A percentile compares a stretch with the other conserved stretches of the same genome.
These are phyloP conservation scores for Hirundichthys speculiger DNA, from an alignment of 2,113 vertebrate species.

Conservation along the genomic window DNA sequence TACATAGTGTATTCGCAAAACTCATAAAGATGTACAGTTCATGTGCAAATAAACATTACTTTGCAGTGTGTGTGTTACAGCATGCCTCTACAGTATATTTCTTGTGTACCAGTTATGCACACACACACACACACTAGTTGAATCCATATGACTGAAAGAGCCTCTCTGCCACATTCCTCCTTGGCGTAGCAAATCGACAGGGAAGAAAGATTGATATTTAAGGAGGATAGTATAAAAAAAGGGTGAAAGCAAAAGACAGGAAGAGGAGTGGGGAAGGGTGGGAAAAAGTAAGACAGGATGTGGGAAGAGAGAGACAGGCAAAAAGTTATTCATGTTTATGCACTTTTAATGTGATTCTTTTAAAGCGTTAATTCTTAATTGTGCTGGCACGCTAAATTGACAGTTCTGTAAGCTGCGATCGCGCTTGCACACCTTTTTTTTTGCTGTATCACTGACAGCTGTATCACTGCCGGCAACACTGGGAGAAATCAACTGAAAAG, in stretches of 20 bases:
- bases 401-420: no score
- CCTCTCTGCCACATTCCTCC: constrained; percentile 33
- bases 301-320: neutral
- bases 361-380: no score
- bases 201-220: constrained; percentile 26
- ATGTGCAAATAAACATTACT: constrained; percentile 7
- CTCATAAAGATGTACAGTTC: constrained; percentile 1
- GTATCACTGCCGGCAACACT: neutral
- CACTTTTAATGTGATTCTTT: neutral
- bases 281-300: constrained; percentile 29
- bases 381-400: no score
- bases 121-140: constrained; percentile 14
- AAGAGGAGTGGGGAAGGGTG: no score
- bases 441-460: neutral
- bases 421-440: neutral
- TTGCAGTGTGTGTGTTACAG: constrained; percentile 22
- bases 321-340: neutral
- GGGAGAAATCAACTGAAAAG: neutral
- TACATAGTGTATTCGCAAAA: constrained; percentile 8
- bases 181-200: constrained; percentile 48
- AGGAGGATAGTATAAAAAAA: no score
- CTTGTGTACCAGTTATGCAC: constrained; percentile 7
- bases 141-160: constrained; percentile 38
- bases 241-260: no score
- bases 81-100: constrained; percentile 19